Percentiles rank a stretch among this genome's conserved stretches.
These are phyloP conservation scores for Oreochromis grahami DNA, from an alignment of 2,797 vertebrate genomes.

Conservation along the genomic window DNA sequence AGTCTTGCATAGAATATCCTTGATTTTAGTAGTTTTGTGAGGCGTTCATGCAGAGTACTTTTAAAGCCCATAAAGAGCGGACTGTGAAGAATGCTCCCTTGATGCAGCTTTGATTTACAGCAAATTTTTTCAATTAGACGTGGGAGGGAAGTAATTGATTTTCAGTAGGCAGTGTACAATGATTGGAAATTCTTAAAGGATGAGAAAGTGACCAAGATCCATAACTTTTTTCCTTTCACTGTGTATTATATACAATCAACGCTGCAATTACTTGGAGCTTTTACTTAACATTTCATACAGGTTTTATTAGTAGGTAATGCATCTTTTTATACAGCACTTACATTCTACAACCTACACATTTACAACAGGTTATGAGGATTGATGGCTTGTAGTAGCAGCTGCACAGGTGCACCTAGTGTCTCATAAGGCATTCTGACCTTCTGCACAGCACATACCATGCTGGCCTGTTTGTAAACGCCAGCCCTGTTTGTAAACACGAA, in stretches of 20 bases:
- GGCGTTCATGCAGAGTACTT: conserved; percentile 38
- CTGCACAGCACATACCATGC: background rate
- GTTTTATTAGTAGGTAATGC: conserved; percentile 28
- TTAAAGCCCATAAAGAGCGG: conserved; percentile 60
- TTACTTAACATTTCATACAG: background rate
- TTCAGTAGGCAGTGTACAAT: conserved; percentile 51
- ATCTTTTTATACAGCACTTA: conserved; percentile 19
- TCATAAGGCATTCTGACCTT: conserved; percentile 24
- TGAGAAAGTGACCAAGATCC: conserved; percentile 38
- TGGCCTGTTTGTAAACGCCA: conserved; percentile 32
- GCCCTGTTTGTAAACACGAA: conserved; percentile 59
- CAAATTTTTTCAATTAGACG: conserved; percentile 59
- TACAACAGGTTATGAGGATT: background rate
- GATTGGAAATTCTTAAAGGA: conserved; percentile 36
- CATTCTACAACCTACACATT: background rate
- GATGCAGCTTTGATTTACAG: conserved; percentile 63
- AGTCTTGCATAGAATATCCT: conserved; percentile 42
- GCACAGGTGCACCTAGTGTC: background rate
- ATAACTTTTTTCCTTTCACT: conserved; percentile 11
- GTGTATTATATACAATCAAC: conserved; percentile 30
- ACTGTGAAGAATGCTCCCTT: conserved; percentile 37
- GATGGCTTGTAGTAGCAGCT: conserved; percentile 10
- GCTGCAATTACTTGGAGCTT: background rate
- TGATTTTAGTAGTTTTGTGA: conserved; percentile 53
- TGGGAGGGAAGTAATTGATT: conserved; percentile 57